A percentile compares a stretch with the other conserved stretches of the same genome.
These are phyloP conservation scores for Rhagoletis pomonella DNA, from an alignment of 1,140 invertebrate species.

Conservation along the genomic window DNA sequence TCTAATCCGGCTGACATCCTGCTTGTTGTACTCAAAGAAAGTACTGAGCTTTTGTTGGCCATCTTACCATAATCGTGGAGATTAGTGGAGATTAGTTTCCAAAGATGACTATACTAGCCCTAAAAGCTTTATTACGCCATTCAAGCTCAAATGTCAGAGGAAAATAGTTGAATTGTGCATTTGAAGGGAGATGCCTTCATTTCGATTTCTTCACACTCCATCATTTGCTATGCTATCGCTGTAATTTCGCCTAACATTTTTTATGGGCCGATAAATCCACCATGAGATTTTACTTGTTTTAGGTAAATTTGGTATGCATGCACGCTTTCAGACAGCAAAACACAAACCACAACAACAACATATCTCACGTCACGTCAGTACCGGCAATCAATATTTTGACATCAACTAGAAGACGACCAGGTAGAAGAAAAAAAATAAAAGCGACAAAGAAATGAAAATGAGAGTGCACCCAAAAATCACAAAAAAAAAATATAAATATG, in stretches of 20 bases:
- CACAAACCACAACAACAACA: background rate
- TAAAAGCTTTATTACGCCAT: too few relatives aligned
- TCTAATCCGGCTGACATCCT: too few relatives aligned
- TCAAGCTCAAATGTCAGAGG: too few relatives aligned
- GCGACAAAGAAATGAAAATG: slow-evolving; percentile 8
- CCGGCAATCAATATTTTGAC: slow-evolving; percentile 20
- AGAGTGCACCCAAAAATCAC: background rate
- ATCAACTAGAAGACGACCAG: background rate
- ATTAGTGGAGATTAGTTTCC: too few relatives aligned
- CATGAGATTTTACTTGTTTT: slow-evolving; percentile 12
- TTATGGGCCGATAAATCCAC: background rate
- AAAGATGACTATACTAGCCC: too few relatives aligned
- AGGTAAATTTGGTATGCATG: background rate
- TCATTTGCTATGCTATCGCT: background rate
- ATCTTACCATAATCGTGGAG: too few relatives aligned
- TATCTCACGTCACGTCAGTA: background rate
- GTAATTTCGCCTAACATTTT: background rate
- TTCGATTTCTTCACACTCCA: too few relatives aligned
- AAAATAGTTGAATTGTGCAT: too few relatives aligned
- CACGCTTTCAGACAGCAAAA: background rate
- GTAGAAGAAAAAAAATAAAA: background rate
- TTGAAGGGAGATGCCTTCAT: too few relatives aligned
- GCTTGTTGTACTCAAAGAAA: too few relatives aligned
- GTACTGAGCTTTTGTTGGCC: too few relatives aligned
- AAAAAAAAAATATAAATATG: background rate